A percentile compares a stretch with the other conserved stretches of the same genome.
Evolutionary conservation across 2,113 vertebrate genomes (phyloP).

Genomic region (Procavia capensis): DNA sequence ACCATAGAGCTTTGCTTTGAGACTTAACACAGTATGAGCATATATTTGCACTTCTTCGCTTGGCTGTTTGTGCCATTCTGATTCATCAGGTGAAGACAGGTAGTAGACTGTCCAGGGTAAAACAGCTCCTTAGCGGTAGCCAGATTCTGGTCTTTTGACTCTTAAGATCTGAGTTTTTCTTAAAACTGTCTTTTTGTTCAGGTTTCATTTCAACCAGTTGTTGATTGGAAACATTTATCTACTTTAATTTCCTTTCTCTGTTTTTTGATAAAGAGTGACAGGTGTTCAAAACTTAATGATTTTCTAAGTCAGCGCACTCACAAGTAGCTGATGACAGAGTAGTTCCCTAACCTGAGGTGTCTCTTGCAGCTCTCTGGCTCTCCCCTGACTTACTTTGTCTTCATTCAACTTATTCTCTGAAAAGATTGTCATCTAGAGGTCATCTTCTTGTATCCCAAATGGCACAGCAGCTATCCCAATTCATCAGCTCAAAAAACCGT

Average conservation of each 20-base stretch:
- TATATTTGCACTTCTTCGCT: not conserved
- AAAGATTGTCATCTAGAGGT: not conserved
- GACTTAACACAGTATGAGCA: not conserved
- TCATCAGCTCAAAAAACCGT: not conserved
- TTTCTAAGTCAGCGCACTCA: conserved; percentile 28
- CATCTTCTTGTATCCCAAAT: not conserved
- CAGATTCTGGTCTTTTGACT: not conserved
- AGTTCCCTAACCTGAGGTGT: not conserved
- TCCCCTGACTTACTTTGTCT: not conserved
- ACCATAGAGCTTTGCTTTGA: not conserved
- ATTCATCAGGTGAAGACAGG: not conserved
- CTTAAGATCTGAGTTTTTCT: not conserved
- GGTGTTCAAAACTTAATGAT: not conserved
- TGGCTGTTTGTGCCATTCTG: not conserved
- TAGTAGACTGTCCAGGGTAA: not conserved
- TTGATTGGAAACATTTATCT: not conserved
- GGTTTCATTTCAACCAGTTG: not conserved
- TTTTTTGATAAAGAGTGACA: conserved; percentile 25
- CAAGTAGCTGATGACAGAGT: not conserved
- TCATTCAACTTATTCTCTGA: not conserved
- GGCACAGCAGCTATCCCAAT: not conserved
- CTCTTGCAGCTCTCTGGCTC: not conserved
- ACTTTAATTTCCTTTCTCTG: not conserved
- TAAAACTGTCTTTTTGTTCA: not conserved
- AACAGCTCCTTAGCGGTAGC: not conserved